Evolutionary conservation across 2,888 invertebrate species (phyloP).

Genomic region (Hypolimnas misippus): DNA sequence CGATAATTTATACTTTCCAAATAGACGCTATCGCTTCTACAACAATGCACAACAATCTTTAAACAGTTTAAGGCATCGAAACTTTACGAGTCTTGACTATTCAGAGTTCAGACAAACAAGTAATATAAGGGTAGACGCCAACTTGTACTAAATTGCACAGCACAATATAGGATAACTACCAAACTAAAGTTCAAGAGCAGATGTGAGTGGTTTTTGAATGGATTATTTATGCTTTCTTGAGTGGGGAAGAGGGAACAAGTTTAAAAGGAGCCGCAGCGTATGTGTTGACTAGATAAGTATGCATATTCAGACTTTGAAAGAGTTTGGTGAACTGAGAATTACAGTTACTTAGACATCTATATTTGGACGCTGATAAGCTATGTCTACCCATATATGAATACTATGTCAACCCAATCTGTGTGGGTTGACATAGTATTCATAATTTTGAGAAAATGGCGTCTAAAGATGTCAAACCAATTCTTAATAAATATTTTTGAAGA

Average conservation of each 20-base stretch:
- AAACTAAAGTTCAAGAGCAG: constrained; percentile 23
- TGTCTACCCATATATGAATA: no score
- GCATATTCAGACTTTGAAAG: neutral
- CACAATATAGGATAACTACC: constrained; percentile 21
- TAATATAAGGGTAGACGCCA: constrained; percentile 15
- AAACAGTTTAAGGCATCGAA: constrained; percentile 10
- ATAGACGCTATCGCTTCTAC: neutral
- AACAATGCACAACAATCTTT: neutral
- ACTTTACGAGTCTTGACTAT: constrained; percentile 7
- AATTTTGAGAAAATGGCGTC: no score
- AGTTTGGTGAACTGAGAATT: neutral
- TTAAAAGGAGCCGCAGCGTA: neutral
- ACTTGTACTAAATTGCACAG: constrained; percentile 17
- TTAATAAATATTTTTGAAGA: no score
- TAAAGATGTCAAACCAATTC: no score
- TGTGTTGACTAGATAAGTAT: neutral
- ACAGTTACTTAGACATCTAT: neutral
- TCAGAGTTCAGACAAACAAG: constrained; percentile 21
- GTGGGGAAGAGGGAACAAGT: constrained; percentile 14
- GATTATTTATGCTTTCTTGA: constrained; percentile 22
- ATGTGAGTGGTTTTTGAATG: constrained; percentile 25
- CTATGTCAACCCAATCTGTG: no score
- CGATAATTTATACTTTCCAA: no score
- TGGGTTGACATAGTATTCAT: no score
- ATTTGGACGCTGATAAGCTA: no score